These are phyloP conservation scores for Sycophila texana DNA, from an alignment of 2,888 invertebrate species.

Conservation along the genomic window DNA sequence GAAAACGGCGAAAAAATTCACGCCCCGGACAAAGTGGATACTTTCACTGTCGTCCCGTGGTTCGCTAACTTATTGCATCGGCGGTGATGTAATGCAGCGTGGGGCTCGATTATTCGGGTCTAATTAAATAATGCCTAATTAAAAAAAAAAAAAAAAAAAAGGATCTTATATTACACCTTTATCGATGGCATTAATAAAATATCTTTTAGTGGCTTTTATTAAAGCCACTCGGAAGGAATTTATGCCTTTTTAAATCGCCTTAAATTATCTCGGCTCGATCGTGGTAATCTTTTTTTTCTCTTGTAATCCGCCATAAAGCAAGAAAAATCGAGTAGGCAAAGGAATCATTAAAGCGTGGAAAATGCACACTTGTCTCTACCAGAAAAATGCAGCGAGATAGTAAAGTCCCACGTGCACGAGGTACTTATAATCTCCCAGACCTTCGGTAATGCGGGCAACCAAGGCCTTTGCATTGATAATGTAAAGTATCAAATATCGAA, in stretches of 20 bases:
- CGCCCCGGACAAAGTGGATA: no score
- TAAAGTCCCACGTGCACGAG: constrained; percentile 35
- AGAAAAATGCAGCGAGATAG: constrained; percentile 33
- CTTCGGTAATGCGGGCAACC: not conserved
- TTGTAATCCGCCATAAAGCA: constrained; percentile 2
- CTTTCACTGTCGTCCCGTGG: no score
- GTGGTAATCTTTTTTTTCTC: constrained; percentile 5
- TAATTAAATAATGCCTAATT: not conserved
- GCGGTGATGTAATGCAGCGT: no score
- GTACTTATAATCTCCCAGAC: constrained; percentile 35
- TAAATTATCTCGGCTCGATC: constrained; percentile 18
- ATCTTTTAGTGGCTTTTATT: no score
- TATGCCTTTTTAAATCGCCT: constrained; percentile 1
- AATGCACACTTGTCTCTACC: constrained; percentile 33
- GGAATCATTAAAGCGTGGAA: constrained; percentile 36
- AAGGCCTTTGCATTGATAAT: constrained; percentile 34
- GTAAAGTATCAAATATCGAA: constrained; percentile 29
- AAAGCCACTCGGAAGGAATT: no score
- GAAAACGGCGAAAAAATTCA: no score
- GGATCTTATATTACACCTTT: not conserved
- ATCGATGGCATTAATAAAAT: no score
- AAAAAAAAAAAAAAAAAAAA: not conserved
- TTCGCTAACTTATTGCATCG: no score
- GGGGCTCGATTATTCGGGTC: no score
- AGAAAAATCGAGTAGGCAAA: constrained; percentile 12